These are phyloP conservation scores for Malurus splendens DNA, from an alignment of 2,797 vertebrate species.

Conservation along the genomic window DNA sequence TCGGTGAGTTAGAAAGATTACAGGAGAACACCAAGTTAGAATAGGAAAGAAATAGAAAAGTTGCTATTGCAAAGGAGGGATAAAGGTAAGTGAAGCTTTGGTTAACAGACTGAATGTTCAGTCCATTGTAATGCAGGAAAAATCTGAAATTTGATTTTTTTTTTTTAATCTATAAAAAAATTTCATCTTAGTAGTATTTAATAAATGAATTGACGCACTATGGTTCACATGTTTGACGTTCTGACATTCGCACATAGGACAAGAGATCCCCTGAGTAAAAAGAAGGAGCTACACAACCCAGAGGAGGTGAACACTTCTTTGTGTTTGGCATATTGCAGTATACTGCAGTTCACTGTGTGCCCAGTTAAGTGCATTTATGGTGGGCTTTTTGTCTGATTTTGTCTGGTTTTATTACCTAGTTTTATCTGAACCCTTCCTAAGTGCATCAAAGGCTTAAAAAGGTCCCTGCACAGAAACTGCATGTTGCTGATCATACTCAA, in stretches of 20 bases:
- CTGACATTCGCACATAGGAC: no score
- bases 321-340: background rate
- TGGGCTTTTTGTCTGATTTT: no score
- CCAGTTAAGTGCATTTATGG: background rate
- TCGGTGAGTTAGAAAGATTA: background rate
- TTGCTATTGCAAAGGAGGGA: background rate
- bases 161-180: background rate
- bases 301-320: background rate
- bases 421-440: background rate
- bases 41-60: background rate
- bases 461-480: background rate
- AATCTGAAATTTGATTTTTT: background rate
- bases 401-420: background rate
- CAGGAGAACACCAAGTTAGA: background rate
- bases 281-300: background rate
- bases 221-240: background rate
- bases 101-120: background rate
- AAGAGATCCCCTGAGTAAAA: background rate
- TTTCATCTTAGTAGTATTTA: background rate
- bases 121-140: background rate
- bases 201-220: background rate
- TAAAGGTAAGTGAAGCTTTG: background rate
- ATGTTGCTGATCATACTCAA: background rate
- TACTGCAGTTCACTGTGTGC: no score
- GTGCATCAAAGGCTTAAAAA: background rate